Evolutionary conservation across 2,797 vertebrate species (phyloP), one percentile per base, ranked within the genome.

Genomic region (Falco biarmicus): DNA sequence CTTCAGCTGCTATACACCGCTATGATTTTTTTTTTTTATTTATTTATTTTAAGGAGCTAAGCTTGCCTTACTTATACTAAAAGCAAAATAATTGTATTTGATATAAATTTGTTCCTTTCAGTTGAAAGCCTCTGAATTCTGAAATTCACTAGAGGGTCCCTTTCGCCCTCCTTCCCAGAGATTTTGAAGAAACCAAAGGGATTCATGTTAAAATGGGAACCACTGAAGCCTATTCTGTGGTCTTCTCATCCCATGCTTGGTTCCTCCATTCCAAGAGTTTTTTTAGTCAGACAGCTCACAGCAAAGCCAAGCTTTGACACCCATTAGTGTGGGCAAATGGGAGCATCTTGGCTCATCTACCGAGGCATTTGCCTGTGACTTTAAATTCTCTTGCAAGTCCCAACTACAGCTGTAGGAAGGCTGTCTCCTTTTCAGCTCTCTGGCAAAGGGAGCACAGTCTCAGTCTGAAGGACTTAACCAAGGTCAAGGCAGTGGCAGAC

Each of bases 301-400:
- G 87, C 59, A 63, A 60, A 80, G 51, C 77, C 77, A 21, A 84
- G 63, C 31, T 59, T 63, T 48, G 51, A 16, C 28, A 31, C 32
- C 32, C 0, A 0, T 41, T 47, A 34, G 26, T 32, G 15, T 0
- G 0, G 63, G 16, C 0, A 0, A 39, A 29, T 5, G 1, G 39
- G 25, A 34, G 8, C 78, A 2, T 15, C 73, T 57, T 61, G 65
- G 8, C 65, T 87, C 39, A 37, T 34, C 86, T n/a, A 51, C 51
- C 71, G 26, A 28, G 32, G 37, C 43, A 11, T 68, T 75, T 80
- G 24, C 56, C 64, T 28, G 56, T 60, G 37, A 34, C n/a, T 79
- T 76, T 13, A 10, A 37, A 15, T 77, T 64, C 21, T 37, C 34
- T 21, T 47, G 3, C 3, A 29, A 71, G 21, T 47, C 39, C 39